Percentiles rank a stretch among this genome's conserved stretches.
Conservation (phyloP, 2,113 vertebrate genomes). For the Tricholaema leucomelas region DNA sequence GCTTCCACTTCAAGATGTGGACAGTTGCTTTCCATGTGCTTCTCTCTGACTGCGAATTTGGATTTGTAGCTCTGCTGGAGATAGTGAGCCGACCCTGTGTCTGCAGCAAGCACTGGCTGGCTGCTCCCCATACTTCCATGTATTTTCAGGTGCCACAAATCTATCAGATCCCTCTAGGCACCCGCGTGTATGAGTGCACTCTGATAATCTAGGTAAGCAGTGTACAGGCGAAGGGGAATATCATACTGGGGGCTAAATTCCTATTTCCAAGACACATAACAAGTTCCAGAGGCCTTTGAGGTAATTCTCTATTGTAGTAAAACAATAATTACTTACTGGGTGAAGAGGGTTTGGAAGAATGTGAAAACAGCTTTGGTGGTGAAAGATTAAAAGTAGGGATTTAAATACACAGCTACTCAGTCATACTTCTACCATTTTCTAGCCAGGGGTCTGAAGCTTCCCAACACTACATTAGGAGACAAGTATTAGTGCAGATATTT, state of each 20-base stretch:
- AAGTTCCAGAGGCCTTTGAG: neutral
- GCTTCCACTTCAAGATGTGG: neutral
- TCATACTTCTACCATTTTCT: neutral
- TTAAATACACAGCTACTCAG: neutral
- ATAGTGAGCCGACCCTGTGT: neutral
- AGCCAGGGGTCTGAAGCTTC: neutral
- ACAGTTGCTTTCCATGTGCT: rapidly evolving
- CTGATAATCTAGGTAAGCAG: neutral
- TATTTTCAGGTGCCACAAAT: constrained; percentile 38
- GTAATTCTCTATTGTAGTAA: neutral
- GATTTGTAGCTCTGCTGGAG: neutral
- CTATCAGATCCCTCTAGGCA: constrained; percentile 16
- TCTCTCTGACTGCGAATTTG: neutral
- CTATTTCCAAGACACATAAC: neutral
- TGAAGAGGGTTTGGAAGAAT: neutral
- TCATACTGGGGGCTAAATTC: neutral
- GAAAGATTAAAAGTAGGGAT: neutral
- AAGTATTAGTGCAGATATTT: neutral
- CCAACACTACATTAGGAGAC: neutral
- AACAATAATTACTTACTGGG: neutral
- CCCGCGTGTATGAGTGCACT: neutral
- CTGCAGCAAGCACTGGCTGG: neutral
- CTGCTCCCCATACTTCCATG: neutral
- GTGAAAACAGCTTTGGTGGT: neutral
- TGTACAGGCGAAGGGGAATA: neutral